These are phyloP conservation scores for Brachynemurus nebulosus DNA, from an alignment of 2,888 invertebrate species.

Conservation along the genomic window DNA sequence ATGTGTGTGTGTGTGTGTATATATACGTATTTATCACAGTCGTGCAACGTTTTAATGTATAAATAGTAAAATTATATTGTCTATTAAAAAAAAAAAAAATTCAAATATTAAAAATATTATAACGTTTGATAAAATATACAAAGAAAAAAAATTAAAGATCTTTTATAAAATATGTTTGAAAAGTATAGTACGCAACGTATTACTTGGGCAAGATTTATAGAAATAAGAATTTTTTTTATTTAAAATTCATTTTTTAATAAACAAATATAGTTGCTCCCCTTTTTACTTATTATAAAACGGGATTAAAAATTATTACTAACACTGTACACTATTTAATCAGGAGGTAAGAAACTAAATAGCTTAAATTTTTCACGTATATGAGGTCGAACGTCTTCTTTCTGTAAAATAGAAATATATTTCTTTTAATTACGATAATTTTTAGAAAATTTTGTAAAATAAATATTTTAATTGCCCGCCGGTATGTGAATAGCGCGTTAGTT, in stretches of 20 bases:
- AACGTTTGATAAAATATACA: no score
- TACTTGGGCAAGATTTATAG: no score
- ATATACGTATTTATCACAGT: conserved; percentile 5
- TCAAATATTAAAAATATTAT: neutral
- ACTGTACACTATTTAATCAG: conserved; percentile 48
- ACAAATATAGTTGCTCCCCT: conserved; percentile 7
- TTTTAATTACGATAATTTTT: no score
- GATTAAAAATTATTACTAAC: conserved; percentile 1
- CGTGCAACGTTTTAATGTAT: conserved; percentile 7
- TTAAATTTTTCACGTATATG: conserved; percentile 83
- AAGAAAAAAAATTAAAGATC: no score
- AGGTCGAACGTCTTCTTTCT: conserved; percentile 87
- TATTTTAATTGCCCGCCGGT: no score
- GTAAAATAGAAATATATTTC: conserved; percentile 25
- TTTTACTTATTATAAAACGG: neutral
- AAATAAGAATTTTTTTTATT: conserved; percentile 2
- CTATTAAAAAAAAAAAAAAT: neutral
- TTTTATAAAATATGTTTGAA: no score
- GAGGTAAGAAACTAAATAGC: conserved; percentile 76
- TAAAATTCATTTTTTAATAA: conserved; percentile 2
- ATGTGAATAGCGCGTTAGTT: no score
- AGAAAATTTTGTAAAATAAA: no score
- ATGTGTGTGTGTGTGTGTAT: no score
- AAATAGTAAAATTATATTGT: neutral
- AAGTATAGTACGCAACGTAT: no score